A percentile compares a stretch with the other conserved stretches of the same genome.
These are phyloP conservation scores for Aproaerema taeniolella DNA, from an alignment of 2,888 invertebrate species.

Conservation along the genomic window DNA sequence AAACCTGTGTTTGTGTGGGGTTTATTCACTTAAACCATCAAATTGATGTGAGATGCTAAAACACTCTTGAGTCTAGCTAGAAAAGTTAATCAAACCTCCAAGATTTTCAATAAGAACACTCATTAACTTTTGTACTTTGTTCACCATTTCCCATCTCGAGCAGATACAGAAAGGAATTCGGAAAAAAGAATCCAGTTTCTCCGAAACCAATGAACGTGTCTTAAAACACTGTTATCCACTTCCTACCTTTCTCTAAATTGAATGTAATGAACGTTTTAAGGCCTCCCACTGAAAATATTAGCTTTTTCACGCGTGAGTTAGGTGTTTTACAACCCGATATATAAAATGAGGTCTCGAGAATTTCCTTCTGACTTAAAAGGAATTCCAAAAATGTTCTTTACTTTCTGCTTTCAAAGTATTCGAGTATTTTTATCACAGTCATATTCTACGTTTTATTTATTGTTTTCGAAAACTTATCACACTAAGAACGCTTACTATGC, in stretches of 20 bases:
- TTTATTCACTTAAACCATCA: too few relatives aligned
- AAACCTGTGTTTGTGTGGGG: too few relatives aligned
- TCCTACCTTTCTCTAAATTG: conserved; percentile 33
- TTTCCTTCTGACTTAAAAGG: conserved; percentile 28
- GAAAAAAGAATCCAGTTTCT: conserved; percentile 1
- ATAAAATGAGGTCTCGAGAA: conserved; percentile 37
- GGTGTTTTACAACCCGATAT: conserved; percentile 36
- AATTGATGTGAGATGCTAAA: too few relatives aligned
- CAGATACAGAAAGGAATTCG: background rate
- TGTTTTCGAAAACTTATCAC: too few relatives aligned
- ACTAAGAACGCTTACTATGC: too few relatives aligned
- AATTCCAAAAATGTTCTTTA: conserved; percentile 25
- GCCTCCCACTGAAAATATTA: conserved; percentile 43
- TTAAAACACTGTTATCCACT: conserved; percentile 23
- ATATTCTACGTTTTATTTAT: conserved; percentile 16
- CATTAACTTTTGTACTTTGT: too few relatives aligned
- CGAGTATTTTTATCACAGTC: background rate
- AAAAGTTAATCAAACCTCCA: too few relatives aligned
- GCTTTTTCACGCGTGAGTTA: conserved; percentile 43
- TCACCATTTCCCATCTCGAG: background rate
- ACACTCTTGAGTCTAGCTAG: too few relatives aligned
- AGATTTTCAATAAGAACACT: too few relatives aligned
- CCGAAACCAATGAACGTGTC: conserved; percentile 16
- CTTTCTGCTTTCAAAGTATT: background rate
- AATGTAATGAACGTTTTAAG: conserved; percentile 44